Conservation (phyloP, 2,888 invertebrate genomes). For the Noctuana brunneofusca region DNA sequence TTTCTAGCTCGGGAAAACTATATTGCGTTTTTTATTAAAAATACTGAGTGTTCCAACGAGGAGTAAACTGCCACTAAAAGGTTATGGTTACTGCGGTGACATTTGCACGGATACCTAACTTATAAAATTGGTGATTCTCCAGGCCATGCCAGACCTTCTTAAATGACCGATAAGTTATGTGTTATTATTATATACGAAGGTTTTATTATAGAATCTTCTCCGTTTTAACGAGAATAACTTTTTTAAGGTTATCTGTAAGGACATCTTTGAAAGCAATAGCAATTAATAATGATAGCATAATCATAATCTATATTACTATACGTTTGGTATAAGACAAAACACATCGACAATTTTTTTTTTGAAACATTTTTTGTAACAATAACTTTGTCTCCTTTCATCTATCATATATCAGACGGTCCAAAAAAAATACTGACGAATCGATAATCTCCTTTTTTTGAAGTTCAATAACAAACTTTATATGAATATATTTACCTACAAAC, state of each 20-base stretch:
- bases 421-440: too few relatives aligned
- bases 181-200: slow-evolving; percentile 61
- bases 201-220: slow-evolving; percentile 55
- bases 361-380: too few relatives aligned
- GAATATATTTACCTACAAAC: too few relatives aligned
- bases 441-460: too few relatives aligned
- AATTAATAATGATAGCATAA: too few relatives aligned
- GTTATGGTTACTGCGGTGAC: slow-evolving; percentile 79
- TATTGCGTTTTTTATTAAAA: slow-evolving; percentile 77
- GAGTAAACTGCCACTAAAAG: slow-evolving; percentile 76
- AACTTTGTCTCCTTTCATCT: too few relatives aligned
- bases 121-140: slow-evolving; percentile 74
- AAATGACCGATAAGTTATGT: slow-evolving; percentile 57
- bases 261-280: background rate
- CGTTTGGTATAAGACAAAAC: too few relatives aligned
- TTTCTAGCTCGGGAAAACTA: slow-evolving; percentile 66
- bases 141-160: slow-evolving; percentile 54
- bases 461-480: background rate
- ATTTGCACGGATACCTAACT: slow-evolving; percentile 69
- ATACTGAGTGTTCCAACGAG: slow-evolving; percentile 74
- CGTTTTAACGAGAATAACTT: slow-evolving; percentile 32
- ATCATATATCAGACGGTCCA: too few relatives aligned
- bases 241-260: background rate
- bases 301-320: too few relatives aligned
- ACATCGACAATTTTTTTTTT: too few relatives aligned